Base-by-base conservation (phyloP, 2,888 invertebrate genomes). In the Apodemia zela region DNA sequence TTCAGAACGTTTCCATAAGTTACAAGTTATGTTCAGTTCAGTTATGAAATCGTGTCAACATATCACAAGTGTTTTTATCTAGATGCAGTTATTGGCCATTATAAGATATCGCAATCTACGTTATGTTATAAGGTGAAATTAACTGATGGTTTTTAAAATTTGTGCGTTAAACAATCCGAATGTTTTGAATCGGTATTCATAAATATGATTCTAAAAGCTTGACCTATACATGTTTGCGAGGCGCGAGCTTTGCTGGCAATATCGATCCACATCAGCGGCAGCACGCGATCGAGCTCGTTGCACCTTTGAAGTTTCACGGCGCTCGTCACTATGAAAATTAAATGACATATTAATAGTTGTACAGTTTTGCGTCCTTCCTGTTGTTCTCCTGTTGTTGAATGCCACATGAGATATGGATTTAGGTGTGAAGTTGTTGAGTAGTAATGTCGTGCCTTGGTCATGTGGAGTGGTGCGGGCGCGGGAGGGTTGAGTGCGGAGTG, bases 271-370 rank as follows among this genome's bases (percentile, higher is more conserved):
- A 47, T 13, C 47, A 75, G 73, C 76, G 76, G 77, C 76, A 81
- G 82, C 90, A 89, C 89, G 90, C 89, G 85, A 88, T 79, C 81
- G 77, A 76, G 78, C 72, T 79, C 80, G 83, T 79, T 87, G 87
- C 87, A 86, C 81, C 81, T 77, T 67, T 68, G 67, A 63, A 69
- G 67, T 67, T 70, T 71, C 72, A 72, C 72, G 68, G 67, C 68
- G 61, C 65, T 66, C 66, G 66, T 33, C 33, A 33, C 33, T 11
- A 35, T 59, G 29, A 29, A 59, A 33, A 6, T n/a, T 59, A 33
- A 54, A 21, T 42, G 42, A 42, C 38, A 38, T 54, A 25, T 54
- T 54, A 54, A 54, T 25, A 54, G 54, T 51, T 21, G 54, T 51
- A 21, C 11, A 21, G 15, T 54, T 54, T 54, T 17, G 21, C 25